Conservation (phyloP, 2,113 vertebrate species). For the Pungitius pungitius region DNA sequence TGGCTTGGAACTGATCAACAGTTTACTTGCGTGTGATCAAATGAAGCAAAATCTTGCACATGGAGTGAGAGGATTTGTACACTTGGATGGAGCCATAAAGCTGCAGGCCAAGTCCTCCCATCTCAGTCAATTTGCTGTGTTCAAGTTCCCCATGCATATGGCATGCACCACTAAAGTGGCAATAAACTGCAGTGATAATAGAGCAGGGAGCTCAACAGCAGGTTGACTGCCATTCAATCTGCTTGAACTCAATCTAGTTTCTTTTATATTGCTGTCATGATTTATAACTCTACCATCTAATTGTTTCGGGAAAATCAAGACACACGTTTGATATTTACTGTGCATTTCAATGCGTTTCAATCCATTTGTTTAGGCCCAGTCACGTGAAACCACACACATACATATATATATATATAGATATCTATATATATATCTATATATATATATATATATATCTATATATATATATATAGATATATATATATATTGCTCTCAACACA, state of each 20-base stretch:
- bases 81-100: not conserved
- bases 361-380: not conserved
- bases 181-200: constrained; percentile 28
- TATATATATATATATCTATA: too few species aligned
- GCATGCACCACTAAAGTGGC: constrained; percentile 20
- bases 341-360: not conserved
- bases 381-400: not conserved
- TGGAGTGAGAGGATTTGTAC: not conserved
- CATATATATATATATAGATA: too few species aligned
- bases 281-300: constrained; percentile 29
- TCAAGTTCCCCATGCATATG: constrained; percentile 14
- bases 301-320: constrained; percentile 36
- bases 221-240: constrained; percentile 15
- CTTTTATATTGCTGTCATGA: constrained; percentile 5
- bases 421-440: too few species aligned
- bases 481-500: not conserved
- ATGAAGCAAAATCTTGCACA: not conserved
- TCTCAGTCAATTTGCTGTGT: constrained; percentile 21
- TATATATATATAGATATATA: too few species aligned
- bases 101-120: not conserved
- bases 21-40: constrained; percentile 15
- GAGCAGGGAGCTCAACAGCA: constrained; percentile 23
- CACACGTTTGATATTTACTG: constrained; percentile 35
- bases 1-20: constrained; percentile 8
- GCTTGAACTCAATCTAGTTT: constrained; percentile 23